phyloP scores from a whole-genome alignment of 92 coral and sea anemone species.

The Parazoanthus swiftii region DNA sequence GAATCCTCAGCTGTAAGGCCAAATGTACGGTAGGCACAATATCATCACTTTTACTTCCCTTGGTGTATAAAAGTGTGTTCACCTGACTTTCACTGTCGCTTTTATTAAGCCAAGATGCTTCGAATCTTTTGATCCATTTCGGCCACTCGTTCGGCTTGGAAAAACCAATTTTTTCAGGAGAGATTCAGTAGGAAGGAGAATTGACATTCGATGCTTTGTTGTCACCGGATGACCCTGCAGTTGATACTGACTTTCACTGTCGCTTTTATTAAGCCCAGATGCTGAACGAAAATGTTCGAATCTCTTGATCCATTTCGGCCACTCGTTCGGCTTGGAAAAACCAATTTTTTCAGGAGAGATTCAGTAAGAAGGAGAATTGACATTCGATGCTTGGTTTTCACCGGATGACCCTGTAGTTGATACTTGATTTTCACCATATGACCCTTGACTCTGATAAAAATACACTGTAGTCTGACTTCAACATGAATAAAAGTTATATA shows the following conservation, averaged over 20 bases:
- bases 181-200: constrained; percentile 17
- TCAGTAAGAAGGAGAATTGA: constrained; percentile 19
- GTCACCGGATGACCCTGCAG: not conserved
- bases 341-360: not conserved
- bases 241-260: constrained; percentile 9
- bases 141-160: constrained; percentile 9
- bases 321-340: constrained; percentile 1
- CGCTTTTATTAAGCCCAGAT: not conserved
- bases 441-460: not conserved
- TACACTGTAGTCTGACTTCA: too few relatives aligned
- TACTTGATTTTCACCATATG: constrained; percentile 12
- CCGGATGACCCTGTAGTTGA: not conserved
- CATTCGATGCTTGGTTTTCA: constrained; percentile 2
- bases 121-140: constrained; percentile 16
- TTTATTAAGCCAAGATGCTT: not conserved
- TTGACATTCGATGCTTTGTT: constrained; percentile 3
- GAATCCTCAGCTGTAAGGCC: too few relatives aligned
- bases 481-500: too few relatives aligned
- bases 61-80: too few relatives aligned
- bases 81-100: constrained; percentile 6
- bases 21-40: too few relatives aligned
- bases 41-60: too few relatives aligned
- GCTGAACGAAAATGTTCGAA: not conserved
- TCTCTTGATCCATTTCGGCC: constrained; percentile 21
- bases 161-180: not conserved